Percentiles rank a stretch among this genome's conserved stretches.
Evolutionary conservation across 2,797 vertebrate species (phyloP).

Genomic region (Pangasius krempfi): DNA sequence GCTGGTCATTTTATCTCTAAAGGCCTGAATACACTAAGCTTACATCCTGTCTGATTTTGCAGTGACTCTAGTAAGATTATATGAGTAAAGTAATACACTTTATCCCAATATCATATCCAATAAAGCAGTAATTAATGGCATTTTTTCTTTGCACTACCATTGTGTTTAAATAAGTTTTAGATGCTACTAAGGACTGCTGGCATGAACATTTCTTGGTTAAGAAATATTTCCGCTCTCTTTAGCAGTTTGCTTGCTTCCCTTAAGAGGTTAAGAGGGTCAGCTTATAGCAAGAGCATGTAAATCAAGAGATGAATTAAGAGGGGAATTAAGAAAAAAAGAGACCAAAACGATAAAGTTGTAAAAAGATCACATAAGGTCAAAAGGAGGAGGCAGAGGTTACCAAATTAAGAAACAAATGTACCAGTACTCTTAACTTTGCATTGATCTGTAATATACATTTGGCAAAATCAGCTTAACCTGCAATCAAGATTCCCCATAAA

Average conservation of each 20-base stretch:
- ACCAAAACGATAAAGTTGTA: not conserved
- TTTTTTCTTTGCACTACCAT: not conserved
- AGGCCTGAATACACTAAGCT: slow-evolving; percentile 27
- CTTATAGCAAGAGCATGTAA: not conserved
- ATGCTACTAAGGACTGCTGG: slow-evolving; percentile 1
- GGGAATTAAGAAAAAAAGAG: not conserved
- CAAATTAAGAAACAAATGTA: slow-evolving; percentile 2
- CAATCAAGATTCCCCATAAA: slow-evolving; percentile 4
- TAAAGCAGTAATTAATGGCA: not conserved
- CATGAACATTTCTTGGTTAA: not conserved
- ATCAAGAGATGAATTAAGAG: not conserved
- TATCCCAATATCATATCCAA: not conserved
- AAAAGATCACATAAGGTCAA: not conserved
- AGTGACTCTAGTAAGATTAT: not conserved
- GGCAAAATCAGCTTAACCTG: slow-evolving; percentile 19
- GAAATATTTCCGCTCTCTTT: not conserved
- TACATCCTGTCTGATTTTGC: not conserved
- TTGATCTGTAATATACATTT: slow-evolving; percentile 19
- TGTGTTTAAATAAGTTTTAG: slow-evolving; percentile 3
- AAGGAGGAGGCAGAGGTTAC: slow-evolving; percentile 6
- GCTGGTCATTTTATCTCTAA: slow-evolving; percentile 7
- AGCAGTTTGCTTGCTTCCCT: not conserved
- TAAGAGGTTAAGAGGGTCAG: not conserved
- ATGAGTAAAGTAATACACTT: slow-evolving; percentile 5
- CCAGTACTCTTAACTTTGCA: not conserved